Evolutionary conservation across 2,888 invertebrate genomes (phyloP).

Genomic region (Cataglyphis livida): DNA sequence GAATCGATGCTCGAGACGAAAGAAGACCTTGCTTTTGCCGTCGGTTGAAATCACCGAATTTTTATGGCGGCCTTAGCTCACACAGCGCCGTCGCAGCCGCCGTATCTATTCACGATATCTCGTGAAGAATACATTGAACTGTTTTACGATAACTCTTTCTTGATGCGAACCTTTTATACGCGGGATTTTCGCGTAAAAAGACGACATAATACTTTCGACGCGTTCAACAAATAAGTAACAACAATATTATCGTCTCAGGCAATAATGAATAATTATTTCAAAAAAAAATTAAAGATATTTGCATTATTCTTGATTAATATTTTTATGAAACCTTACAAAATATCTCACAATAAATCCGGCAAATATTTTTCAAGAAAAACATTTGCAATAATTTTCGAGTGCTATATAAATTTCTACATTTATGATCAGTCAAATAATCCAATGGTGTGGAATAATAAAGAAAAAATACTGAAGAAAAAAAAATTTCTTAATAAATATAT

Average conservation of each 20-base stretch:
- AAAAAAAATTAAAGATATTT: neutral
- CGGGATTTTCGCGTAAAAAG: neutral
- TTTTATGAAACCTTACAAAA: neutral
- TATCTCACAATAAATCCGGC: neutral
- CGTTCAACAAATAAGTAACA: neutral
- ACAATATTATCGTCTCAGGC: neutral
- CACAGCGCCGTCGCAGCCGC: conserved; percentile 27
- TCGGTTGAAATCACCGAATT: conserved; percentile 82
- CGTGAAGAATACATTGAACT: neutral
- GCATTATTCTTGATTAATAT: neutral
- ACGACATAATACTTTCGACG: neutral
- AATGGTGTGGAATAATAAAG: neutral
- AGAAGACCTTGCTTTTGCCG: conserved; percentile 71
- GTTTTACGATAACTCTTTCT: neutral
- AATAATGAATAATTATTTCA: neutral
- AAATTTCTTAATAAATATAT: neutral
- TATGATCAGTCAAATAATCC: neutral
- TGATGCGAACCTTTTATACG: neutral
- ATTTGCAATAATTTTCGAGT: neutral
- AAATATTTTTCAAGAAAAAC: neutral
- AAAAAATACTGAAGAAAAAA: neutral
- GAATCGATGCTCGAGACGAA: conserved; percentile 51
- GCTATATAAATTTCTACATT: neutral
- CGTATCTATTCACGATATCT: neutral
- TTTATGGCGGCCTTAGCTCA: conserved; percentile 69